Evolutionary conservation across 2,113 vertebrate genomes (phyloP).

Genomic region (Malaclemys terrapin): DNA sequence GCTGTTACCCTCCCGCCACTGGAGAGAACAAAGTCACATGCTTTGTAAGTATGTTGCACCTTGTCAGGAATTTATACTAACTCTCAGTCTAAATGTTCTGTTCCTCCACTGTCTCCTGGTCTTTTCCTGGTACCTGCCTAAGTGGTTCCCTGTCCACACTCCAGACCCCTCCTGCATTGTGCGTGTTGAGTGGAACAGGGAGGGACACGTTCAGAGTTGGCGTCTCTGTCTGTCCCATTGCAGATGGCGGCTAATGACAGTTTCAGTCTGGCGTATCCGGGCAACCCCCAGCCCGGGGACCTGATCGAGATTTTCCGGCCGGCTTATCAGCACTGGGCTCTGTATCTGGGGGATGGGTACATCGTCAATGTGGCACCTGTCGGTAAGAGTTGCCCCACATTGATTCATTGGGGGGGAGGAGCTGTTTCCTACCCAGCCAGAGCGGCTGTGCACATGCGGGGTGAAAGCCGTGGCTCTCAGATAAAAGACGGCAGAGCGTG

Average conservation of each 20-base stretch:
- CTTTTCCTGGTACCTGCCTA: accelerated
- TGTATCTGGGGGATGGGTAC: slow-evolving; percentile 94
- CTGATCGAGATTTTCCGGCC: slow-evolving; percentile 93
- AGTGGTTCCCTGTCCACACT: not conserved
- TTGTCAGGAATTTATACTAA: not conserved
- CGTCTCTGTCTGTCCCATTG: not conserved
- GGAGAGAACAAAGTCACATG: not conserved
- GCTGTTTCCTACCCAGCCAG: not conserved
- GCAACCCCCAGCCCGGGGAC: slow-evolving; percentile 88
- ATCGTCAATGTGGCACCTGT: slow-evolving; percentile 90
- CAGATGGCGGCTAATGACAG: slow-evolving; percentile 86
- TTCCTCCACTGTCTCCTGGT: not conserved
- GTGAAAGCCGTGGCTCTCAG: too few relatives aligned
- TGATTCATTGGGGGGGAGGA: not conserved
- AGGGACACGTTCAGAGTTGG: not conserved
- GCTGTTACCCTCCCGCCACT: not conserved
- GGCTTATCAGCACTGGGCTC: slow-evolving; percentile 93
- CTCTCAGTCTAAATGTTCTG: not conserved
- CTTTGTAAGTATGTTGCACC: not conserved
- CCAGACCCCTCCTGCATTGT: accelerated
- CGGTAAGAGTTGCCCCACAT: slow-evolving; percentile 80
- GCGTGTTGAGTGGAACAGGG: accelerated
- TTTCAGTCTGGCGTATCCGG: slow-evolving; percentile 70
- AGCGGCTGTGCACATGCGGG: too few relatives aligned
- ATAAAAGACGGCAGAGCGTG: accelerated